phyloP scores from a whole-genome alignment of 2,797 vertebrate genomes.

The Microcaecilia unicolor region DNA sequence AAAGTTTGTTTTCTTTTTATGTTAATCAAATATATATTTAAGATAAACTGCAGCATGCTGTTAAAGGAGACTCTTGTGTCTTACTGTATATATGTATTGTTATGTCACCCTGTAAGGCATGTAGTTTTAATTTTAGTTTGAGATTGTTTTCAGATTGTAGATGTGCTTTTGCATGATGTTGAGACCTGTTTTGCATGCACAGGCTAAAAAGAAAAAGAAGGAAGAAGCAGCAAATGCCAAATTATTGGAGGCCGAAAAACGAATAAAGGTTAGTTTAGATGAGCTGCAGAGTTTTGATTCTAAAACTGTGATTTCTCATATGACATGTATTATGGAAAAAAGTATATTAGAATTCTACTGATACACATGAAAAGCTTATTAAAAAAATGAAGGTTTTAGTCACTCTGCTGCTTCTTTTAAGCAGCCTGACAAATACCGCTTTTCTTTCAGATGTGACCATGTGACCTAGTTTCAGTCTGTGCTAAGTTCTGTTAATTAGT shows the following conservation, averaged over 20 bases:
- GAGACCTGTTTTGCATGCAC: slow-evolving; percentile 60
- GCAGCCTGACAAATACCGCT: too few species aligned
- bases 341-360: too few species aligned
- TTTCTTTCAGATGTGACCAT: too few species aligned
- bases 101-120: slow-evolving; percentile 30
- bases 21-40: not conserved
- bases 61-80: slow-evolving; percentile 17
- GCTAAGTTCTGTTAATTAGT: too few species aligned
- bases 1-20: slow-evolving; percentile 8
- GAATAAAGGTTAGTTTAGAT: slow-evolving; percentile 82
- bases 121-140: slow-evolving; percentile 43
- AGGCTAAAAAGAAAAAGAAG: slow-evolving; percentile 94
- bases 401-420: too few species aligned
- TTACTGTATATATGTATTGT: slow-evolving; percentile 14
- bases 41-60: slow-evolving; percentile 4
- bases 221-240: slow-evolving; percentile 91
- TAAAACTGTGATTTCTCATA: too few species aligned
- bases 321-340: too few species aligned
- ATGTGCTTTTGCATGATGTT: slow-evolving; percentile 53
- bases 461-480: too few species aligned
- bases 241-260: slow-evolving; percentile 91
- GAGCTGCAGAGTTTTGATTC: slow-evolving; percentile 39
- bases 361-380: too few species aligned
- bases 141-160: slow-evolving; percentile 45
- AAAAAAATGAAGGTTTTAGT: too few species aligned